Evolutionary conservation across 2,797 vertebrate species (phyloP).

Genomic region (Sebastes oblongus): DNA sequence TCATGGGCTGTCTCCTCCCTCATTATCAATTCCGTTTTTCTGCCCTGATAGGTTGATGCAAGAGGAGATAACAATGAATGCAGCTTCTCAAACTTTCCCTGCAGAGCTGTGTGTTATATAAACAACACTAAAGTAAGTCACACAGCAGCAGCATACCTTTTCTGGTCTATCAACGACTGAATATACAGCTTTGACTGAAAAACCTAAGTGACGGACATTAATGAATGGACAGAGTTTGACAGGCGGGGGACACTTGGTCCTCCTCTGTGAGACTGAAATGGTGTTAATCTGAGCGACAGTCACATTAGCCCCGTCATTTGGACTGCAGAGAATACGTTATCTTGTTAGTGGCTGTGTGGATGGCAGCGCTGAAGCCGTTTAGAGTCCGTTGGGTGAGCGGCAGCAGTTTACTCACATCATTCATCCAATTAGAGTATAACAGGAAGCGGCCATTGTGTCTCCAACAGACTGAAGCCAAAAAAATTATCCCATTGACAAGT

Average conservation of each 20-base stretch:
- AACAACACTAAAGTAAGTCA: conserved; percentile 4
- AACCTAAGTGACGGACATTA: background rate
- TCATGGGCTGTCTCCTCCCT: conserved; percentile 36
- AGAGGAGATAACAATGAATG: conserved; percentile 52
- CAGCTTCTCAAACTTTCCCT: conserved; percentile 23
- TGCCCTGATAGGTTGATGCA: conserved; percentile 54
- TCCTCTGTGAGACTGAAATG: conserved; percentile 2
- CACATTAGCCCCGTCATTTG: conserved; percentile 25
- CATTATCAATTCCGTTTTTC: conserved; percentile 50
- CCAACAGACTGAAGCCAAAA: background rate
- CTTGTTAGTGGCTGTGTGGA: conserved; percentile 19
- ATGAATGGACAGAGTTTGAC: conserved; percentile 1
- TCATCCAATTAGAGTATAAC: conserved; percentile 26
- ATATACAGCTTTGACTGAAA: background rate
- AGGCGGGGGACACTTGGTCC: background rate
- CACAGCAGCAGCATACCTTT: background rate
- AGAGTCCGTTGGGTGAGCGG: conserved; percentile 1
- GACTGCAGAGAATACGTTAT: conserved; percentile 5
- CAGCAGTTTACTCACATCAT: conserved; percentile 29
- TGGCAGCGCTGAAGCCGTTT: background rate
- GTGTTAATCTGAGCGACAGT: conserved; percentile 40
- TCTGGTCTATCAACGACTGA: background rate
- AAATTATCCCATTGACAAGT: background rate
- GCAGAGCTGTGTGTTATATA: conserved; percentile 7
- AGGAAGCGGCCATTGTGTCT: background rate